Base-by-base conservation (phyloP, 1,140 invertebrate species). In the Drosophila pectinifera region DNA sequence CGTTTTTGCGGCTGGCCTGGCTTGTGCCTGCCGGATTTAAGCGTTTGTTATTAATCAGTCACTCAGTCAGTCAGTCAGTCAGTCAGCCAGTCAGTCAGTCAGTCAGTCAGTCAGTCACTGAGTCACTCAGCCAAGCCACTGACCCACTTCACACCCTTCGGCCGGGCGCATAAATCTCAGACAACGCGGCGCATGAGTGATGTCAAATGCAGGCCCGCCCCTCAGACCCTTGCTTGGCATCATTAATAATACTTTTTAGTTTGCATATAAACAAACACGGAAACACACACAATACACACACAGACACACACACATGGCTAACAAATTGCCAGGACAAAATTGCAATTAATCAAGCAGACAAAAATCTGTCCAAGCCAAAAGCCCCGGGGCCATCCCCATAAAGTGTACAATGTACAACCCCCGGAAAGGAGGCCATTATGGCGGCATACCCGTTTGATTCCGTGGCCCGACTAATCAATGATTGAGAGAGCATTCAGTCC, bases 191-290 rank as follows among this genome's bases (percentile, higher is more conserved):
- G 83, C 81, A 86, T 86, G 82, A 88, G 82, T 78, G 68, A 86
- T 86, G 83, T 83, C 83, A 88, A 88, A 82, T 82, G 84, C 82
- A 88, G 79, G 36, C 58, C 38, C 48, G 57, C 48, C 73, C 69
- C 22, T 2, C 22, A 22, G 22, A 79, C 57, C 41, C 26, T 54
- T 38, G 51, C 67, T 63, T 67, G 49, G 67, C 61, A 73, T 88
- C 82, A 86, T 86, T 86, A 86, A 86, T 86, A 88, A 86, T 79
- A 88, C 62, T 82, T 88, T 88, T 88, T 78, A 81, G 74, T 75
- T 85, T 65, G 78, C 78, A 80, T 63, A 58, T 53, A 31, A 7
- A 14, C 45, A 34, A 10, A 13, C 39, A 26, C 13, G n/a, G n/a
- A n/a, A n/a, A n/a, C n/a, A n/a, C n/a, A n/a, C n/a, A n/a, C n/a